Evolutionary conservation across 2,797 vertebrate species (phyloP).

Genomic region (Steatocranus sp.): DNA sequence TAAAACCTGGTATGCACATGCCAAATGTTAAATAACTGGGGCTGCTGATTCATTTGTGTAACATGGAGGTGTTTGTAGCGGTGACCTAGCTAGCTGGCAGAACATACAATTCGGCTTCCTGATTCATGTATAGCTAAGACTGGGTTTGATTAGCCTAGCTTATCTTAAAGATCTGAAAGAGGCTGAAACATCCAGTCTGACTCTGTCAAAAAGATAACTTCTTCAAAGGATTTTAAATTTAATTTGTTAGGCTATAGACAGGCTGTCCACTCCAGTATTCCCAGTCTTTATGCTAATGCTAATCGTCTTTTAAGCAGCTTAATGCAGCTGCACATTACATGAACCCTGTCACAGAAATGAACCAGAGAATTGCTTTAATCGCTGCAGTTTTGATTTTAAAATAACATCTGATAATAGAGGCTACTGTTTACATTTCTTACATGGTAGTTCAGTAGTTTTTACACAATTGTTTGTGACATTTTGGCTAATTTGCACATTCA

Average conservation of each 20-base stretch:
- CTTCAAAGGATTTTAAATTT: background rate
- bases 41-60: background rate
- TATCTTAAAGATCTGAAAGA: background rate
- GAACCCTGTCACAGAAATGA: background rate
- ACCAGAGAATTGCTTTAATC: background rate
- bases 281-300: background rate
- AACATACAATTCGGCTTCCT: background rate
- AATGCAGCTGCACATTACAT: background rate
- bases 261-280: background rate
- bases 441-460: background rate
- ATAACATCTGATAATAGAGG: background rate
- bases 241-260: background rate
- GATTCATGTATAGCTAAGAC: background rate
- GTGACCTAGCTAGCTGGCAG: background rate
- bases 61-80: background rate
- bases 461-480: background rate
- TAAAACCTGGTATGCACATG: constrained; percentile 40
- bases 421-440: background rate
- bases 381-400: background rate
- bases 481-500: constrained; percentile 2
- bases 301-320: background rate
- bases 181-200: background rate
- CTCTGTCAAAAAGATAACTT: background rate
- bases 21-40: constrained; percentile 27
- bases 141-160: background rate